phyloP scores from a whole-genome alignment of 2,797 vertebrate genomes.

The Labroides dimidiatus region DNA sequence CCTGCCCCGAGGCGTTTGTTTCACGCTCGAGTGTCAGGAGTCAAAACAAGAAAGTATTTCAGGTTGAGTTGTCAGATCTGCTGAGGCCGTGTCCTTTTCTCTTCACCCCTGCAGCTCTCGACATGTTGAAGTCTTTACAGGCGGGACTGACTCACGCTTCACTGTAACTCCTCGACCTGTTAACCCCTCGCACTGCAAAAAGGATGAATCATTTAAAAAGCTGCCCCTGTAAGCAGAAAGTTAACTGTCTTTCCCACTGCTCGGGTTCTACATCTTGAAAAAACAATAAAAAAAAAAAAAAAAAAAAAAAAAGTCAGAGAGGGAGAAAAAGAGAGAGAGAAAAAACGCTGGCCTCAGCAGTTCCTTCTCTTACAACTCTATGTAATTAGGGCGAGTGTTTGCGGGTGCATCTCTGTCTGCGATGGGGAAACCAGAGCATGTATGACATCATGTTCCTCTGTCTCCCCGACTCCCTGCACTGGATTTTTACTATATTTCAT shows the following conservation, averaged over 20 bases:
- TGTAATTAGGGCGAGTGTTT: slow-evolving; percentile 76
- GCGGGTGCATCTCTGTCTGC: slow-evolving; percentile 69
- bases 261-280: slow-evolving; percentile 33
- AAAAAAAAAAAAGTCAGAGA: too few species aligned
- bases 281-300: slow-evolving; percentile 6
- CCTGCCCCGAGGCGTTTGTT: slow-evolving; percentile 14
- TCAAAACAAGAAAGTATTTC: slow-evolving; percentile 61
- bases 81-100: slow-evolving; percentile 6
- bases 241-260: slow-evolving; percentile 36
- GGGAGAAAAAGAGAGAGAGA: slow-evolving; percentile 29
- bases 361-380: slow-evolving; percentile 73
- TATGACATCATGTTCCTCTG: slow-evolving; percentile 68
- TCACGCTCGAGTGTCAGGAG: slow-evolving; percentile 19
- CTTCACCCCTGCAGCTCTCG: slow-evolving; percentile 32
- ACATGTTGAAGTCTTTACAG: slow-evolving; percentile 42
- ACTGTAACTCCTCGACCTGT: slow-evolving; percentile 11
- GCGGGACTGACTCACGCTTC: slow-evolving; percentile 47
- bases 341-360: slow-evolving; percentile 82
- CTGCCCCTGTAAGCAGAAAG: slow-evolving; percentile 55
- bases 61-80: slow-evolving; percentile 43
- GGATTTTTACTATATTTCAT: slow-evolving; percentile 6
- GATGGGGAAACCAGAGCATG: slow-evolving; percentile 82
- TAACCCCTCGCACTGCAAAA: slow-evolving; percentile 41
- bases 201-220: slow-evolving; percentile 51
- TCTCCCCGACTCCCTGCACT: slow-evolving; percentile 36